phyloP scores from a whole-genome alignment of 2,113 vertebrate species.

The Solea solea region DNA sequence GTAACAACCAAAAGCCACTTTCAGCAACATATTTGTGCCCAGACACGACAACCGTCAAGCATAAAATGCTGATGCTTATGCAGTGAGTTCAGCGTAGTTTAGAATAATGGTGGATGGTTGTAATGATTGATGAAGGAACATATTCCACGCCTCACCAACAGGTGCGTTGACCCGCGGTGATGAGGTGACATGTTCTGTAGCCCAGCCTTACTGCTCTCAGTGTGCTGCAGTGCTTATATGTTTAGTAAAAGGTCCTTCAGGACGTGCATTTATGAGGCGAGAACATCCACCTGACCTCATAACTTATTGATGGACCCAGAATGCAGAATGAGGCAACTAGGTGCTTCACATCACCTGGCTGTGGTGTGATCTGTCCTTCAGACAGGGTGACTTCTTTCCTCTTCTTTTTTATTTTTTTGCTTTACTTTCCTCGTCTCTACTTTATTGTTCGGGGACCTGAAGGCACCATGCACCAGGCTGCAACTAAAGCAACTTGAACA shows the following conservation, averaged over 20 bases:
- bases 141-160: too few species aligned
- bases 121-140: too few species aligned
- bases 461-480: neutral
- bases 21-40: too few species aligned
- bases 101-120: too few species aligned
- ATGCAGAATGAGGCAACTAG: constrained; percentile 41
- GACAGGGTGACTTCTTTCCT: constrained; percentile 5
- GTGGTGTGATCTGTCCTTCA: constrained; percentile 31
- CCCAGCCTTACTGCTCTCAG: neutral
- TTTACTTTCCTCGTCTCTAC: constrained; percentile 14
- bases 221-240: constrained; percentile 3
- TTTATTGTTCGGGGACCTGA: constrained; percentile 30
- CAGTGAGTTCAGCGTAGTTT: too few species aligned
- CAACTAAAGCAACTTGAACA: constrained; percentile 1
- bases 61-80: too few species aligned
- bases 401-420: neutral
- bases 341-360: constrained; percentile 33
- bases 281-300: constrained; percentile 43
- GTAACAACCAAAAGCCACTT: too few species aligned
- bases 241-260: constrained; percentile 25
- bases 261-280: constrained; percentile 44
- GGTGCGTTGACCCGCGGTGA: too few species aligned
- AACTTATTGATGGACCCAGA: constrained; percentile 49
- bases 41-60: too few species aligned
- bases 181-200: neutral